Base-by-base conservation (phyloP, 1,140 invertebrate species). In the Papilio aristodemus region DNA sequence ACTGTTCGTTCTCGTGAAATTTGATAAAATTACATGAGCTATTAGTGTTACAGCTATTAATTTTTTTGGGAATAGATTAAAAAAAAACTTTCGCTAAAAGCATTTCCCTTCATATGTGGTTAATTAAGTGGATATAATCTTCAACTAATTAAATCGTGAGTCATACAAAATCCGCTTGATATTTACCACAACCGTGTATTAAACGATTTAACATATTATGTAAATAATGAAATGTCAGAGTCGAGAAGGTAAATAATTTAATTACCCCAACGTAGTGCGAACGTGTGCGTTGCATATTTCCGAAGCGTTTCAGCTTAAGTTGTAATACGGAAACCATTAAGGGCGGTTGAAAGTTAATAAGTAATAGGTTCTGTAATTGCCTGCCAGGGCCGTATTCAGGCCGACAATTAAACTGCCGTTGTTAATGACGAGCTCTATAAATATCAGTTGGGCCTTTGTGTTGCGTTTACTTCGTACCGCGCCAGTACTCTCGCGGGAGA, bases 261-360 rank as follows among this genome's bases (percentile, higher is more conserved):
- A 27, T 46, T 66, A 64, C 62, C 17, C 25, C 32, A 66, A 66
- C 63, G 22, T 17, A 66, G 50, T 66, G 60, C 27, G 60, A 75
- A 75, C 71, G 69, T 73, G 73, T 69, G 71, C 63, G 68, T 43
- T 72, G 62, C 75, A 76, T 70, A 71, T 76, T 76, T 76, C 69
- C 69, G 74, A 77, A 79, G 73, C 71, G 74, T 76, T 74, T 82
- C 72, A 76, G 75, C 72, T 79, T 73, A 71, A 73, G 70, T 72
- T 77, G 76, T 83, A 81, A 80, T 84, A 82, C 83, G 79, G 75
- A 81, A 85, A 84, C 78, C 79, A 87, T 86, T 82, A 86, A 79
- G 79, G 80, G 79, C 73, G 80, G 78, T 80, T 81, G 78, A 83
- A 85, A 84, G 81, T 86, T 86, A 86, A 86, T 86, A 86, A 86